Evolutionary conservation across 37 sponge, comb jelly and placozoan species (phyloP).

Genomic region (Theonella swinhoei): DNA sequence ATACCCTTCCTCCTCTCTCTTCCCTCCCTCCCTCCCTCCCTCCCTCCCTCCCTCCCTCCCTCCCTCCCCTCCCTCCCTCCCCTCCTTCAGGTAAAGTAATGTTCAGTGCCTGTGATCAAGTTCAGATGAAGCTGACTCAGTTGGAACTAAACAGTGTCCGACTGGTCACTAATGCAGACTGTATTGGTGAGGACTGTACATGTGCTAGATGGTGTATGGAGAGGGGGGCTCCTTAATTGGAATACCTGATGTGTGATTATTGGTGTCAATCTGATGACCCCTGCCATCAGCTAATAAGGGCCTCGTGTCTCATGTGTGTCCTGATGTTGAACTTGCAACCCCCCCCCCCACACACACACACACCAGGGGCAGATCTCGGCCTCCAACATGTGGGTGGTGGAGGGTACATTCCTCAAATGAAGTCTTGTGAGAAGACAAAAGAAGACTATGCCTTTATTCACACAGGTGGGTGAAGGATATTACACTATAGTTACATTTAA

Average conservation of each 20-base stretch:
- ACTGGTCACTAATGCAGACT: constrained; percentile 8
- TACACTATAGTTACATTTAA: too few species aligned
- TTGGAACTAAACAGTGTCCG: constrained; percentile 56
- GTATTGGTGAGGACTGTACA: constrained; percentile 15
- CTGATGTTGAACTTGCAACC: neutral
- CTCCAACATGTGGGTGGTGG: neutral
- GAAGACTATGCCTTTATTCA: constrained; percentile 39
- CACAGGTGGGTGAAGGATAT: too few species aligned
- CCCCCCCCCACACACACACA: neutral
- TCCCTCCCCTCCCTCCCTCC: too few species aligned
- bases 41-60: too few species aligned
- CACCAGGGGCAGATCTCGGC: constrained; percentile 21
- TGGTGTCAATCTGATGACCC: too few species aligned
- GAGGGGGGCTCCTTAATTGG: too few species aligned
- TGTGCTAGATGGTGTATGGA: too few species aligned
- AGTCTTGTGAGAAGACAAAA: neutral
- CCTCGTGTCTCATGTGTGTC: neutral
- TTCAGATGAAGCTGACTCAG: constrained; percentile 75
- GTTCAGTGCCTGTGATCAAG: constrained; percentile 68
- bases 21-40: too few species aligned
- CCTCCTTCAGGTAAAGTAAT: constrained; percentile 50
- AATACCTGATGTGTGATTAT: too few species aligned
- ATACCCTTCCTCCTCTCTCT: too few species aligned
- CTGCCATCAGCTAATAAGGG: neutral
- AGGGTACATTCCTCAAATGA: neutral